phyloP scores from a whole-genome alignment of 35 echinoderm and acorn worm species.

The Lytechinus pictus region DNA sequence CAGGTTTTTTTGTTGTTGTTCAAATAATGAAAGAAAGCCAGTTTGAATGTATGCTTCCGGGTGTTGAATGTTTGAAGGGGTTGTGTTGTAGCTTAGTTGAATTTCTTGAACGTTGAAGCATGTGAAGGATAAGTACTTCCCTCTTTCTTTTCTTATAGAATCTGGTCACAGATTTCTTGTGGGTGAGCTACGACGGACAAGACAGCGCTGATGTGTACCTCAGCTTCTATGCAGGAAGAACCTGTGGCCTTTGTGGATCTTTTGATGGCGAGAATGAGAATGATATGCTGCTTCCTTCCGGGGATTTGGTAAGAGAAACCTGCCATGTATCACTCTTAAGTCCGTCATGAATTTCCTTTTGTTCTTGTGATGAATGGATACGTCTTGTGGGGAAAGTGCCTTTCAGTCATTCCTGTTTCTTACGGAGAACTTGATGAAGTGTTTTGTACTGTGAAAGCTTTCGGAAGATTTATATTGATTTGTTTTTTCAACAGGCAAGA shows the following conservation, averaged over 20 bases:
- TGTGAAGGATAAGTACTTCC: no score
- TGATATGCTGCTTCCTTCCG: constrained; percentile 67
- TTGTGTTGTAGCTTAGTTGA: no score
- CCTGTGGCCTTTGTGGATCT: constrained; percentile 91
- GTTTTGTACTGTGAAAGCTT: no score
- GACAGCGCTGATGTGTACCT: constrained; percentile 10
- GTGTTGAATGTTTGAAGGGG: no score
- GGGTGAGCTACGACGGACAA: constrained; percentile 40
- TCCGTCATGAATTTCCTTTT: no score
- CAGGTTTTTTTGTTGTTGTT: background rate
- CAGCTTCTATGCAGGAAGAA: constrained; percentile 47
- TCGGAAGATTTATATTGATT: no score
- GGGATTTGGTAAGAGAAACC: constrained; percentile 53
- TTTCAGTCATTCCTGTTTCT: constrained; percentile 13
- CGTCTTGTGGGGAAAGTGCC: constrained; percentile 38
- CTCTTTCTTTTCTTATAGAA: constrained; percentile 43
- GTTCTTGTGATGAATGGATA: background rate
- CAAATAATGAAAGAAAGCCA: background rate
- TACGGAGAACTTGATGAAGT: constrained; percentile 46
- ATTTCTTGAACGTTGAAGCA: no score
- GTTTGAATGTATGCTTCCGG: no score
- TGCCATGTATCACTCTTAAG: no score
- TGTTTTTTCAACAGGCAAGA: background rate
- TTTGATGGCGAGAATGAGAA: constrained; percentile 68
- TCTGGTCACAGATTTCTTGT: constrained; percentile 65